These are phyloP conservation scores for Fragum fragum DNA, from an alignment of 2,888 invertebrate genomes.

Conservation along the genomic window DNA sequence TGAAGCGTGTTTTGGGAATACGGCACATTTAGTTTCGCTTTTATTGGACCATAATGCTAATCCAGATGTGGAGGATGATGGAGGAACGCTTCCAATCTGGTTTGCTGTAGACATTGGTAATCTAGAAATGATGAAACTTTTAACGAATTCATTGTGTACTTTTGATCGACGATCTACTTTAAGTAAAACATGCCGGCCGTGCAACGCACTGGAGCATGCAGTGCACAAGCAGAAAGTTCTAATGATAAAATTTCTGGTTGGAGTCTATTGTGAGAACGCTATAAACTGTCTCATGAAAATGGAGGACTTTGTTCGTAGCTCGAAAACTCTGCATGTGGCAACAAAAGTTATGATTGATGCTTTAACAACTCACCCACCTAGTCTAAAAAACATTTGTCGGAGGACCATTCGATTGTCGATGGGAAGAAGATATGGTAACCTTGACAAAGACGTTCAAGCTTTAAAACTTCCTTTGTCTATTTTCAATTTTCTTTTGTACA, in stretches of 20 bases:
- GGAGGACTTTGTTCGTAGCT: slow-evolving; percentile 41
- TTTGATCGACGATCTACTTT: slow-evolving; percentile 92
- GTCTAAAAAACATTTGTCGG: slow-evolving; percentile 76
- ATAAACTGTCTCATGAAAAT: slow-evolving; percentile 58
- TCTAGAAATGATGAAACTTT: slow-evolving; percentile 72
- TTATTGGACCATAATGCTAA: slow-evolving; percentile 82
- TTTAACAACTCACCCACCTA: slow-evolving; percentile 62
- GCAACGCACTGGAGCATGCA: slow-evolving; percentile 79
- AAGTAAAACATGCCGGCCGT: slow-evolving; percentile 90
- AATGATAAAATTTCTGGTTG: slow-evolving; percentile 75
- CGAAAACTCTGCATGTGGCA: slow-evolving; percentile 18
- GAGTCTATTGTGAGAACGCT: slow-evolving; percentile 77
- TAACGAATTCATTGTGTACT: slow-evolving; percentile 95
- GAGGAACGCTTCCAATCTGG: slow-evolving; percentile 84
- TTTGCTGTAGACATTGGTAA: slow-evolving; percentile 83
- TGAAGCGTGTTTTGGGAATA: slow-evolving; percentile 84
- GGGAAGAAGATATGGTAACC: slow-evolving; percentile 62
- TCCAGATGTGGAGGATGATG: slow-evolving; percentile 81
- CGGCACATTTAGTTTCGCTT: slow-evolving; percentile 78
- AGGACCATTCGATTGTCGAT: slow-evolving; percentile 67
- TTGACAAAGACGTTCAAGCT: slow-evolving; percentile 61
- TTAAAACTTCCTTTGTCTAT: slow-evolving; percentile 75
- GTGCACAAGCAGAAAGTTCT: slow-evolving; percentile 76
- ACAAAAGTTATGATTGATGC: slow-evolving; percentile 38
- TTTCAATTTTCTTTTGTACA: slow-evolving; percentile 73